Base-by-base conservation (phyloP, 2,888 invertebrate genomes). In the Sarcophaga caerulescens region DNA sequence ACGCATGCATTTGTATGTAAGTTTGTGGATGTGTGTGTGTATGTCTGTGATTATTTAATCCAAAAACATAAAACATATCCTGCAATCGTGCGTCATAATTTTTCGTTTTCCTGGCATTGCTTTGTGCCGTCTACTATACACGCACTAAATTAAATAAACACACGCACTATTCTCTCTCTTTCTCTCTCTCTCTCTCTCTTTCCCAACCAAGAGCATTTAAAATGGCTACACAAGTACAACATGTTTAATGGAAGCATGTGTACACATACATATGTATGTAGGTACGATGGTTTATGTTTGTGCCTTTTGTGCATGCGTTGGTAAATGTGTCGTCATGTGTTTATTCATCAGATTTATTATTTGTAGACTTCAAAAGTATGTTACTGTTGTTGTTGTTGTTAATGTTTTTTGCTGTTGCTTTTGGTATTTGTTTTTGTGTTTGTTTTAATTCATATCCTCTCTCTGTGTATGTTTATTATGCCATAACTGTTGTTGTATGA, bases 291-390 rank as follows among this genome's bases (percentile, higher is more conserved):
- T 5, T 12, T 52, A 14, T 52, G 12, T 52, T 5, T 47, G 52
- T 52, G 4, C 17, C 4, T 4, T 52, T 52, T 52, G 4, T 52
- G 52, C 17, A 14, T 52, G 12, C 62, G 47, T 70, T 23, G 25
- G 70, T 14, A 57, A 35, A 35, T 35, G 70, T 21, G 45, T 59
- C 65, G 47, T 84, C 84, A 84, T 86, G 78, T 86, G 78, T 86
- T 81, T 84, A 81, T 84, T 84, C 86, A 86, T 84, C 81, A 78
- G 84, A 86, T 86, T 84, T 86, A 78, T 81, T 77, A 75, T 81
- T 63, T 85, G 77, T 74, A 81, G 45, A 70, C 83, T 62, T 52
- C 17, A 52, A 75, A 82, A 71, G 44, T 65, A 78, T 76, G 75
- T 65, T 81, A n/a, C n/a, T n/a, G n/a, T n/a, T 73, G 70, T 60